Evolutionary conservation across 2,888 invertebrate genomes (phyloP).

Genomic region (Pseudeuparius sepicola): DNA sequence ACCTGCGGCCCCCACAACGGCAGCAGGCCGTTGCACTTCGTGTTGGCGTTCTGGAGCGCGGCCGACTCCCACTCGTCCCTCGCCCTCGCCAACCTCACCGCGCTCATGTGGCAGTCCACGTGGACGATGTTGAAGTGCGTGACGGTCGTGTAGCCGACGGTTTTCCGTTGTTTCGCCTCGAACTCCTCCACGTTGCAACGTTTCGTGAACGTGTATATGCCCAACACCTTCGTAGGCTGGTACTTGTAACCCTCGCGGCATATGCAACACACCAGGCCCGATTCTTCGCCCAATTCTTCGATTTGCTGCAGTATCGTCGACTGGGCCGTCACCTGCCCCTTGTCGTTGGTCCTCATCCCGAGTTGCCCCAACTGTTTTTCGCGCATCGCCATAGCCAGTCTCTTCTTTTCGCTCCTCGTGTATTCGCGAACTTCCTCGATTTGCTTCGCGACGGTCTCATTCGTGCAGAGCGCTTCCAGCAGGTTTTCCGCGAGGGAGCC

Average conservation of each 20-base stretch:
- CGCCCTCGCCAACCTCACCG: slow-evolving; percentile 57
- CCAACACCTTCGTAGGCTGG: slow-evolving; percentile 86
- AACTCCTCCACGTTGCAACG: slow-evolving; percentile 88
- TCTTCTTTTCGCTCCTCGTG: slow-evolving; percentile 92
- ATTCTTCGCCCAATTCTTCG: slow-evolving; percentile 92
- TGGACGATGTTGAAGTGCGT: slow-evolving; percentile 98
- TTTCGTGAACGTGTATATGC: slow-evolving; percentile 95
- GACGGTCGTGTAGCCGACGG: slow-evolving; percentile 81
- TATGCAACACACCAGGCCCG: slow-evolving; percentile 92
- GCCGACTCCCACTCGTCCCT: slow-evolving; percentile 98
- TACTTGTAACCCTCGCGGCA: slow-evolving; percentile 97
- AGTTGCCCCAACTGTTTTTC: slow-evolving; percentile 91
- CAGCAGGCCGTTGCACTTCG: slow-evolving; percentile 90
- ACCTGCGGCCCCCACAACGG: slow-evolving; percentile 96
- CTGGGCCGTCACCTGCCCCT: slow-evolving; percentile 88
- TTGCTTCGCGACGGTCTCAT: slow-evolving; percentile 66
- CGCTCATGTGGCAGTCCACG: slow-evolving; percentile 96
- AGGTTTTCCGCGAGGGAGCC: slow-evolving; percentile 96
- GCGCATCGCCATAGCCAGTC: slow-evolving; percentile 95
- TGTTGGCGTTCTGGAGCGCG: slow-evolving; percentile 94
- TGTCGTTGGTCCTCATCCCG: slow-evolving; percentile 93
- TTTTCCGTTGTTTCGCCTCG: slow-evolving; percentile 64
- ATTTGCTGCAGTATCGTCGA: slow-evolving; percentile 85
- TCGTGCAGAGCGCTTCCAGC: slow-evolving; percentile 72
- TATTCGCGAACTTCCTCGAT: slow-evolving; percentile 91